Base-by-base conservation (phyloP, 1,140 invertebrate genomes). In the Apolygus lucorum region DNA sequence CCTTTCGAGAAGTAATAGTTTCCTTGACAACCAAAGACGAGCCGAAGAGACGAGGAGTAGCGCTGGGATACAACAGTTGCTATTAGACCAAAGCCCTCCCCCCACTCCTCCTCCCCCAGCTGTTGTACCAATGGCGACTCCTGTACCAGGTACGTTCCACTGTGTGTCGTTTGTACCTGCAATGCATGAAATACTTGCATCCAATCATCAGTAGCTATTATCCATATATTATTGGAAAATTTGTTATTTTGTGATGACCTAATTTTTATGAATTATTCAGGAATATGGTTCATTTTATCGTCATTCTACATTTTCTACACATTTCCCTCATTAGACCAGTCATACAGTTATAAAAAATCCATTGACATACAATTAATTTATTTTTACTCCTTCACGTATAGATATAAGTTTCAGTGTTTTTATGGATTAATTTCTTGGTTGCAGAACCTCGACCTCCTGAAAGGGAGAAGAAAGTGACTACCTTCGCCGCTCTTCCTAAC, bases 401-500 rank as follows among this genome's bases (percentile, higher is more conserved):
- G n/a, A n/a, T n/a, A n/a, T n/a, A n/a, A n/a, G n/a, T n/a, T n/a
- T n/a, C n/a, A n/a, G n/a, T n/a, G n/a, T n/a, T n/a, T n/a, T n/a
- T n/a, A n/a, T n/a, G n/a, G n/a, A n/a, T n/a, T 17, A 42, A 42
- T 42, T 42, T 42, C 22, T n/a, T n/a, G n/a, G 54, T 59, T 59
- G 22, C 28, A 68, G 67, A 68, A 54, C 13, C 52, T 1, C 29
- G 67, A 21, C 42, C 64, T 8, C 64, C 28, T 21, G 71, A 72
- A 28, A 64, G 63, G 25, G 71, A 72, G 52, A 73, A 88, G 77
- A 89, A 86, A 73, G 82, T 82, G 1, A 86, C 86, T 25, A 84
- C 83, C 1, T 88, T 89, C 77, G 87, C 86, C 1, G 81, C 88
- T 14, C 78, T 91, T 42, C 82, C 87, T 1, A 71, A 71, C 14